Base-by-base conservation (phyloP, 2,888 invertebrate species). In the Phasia obesa region DNA sequence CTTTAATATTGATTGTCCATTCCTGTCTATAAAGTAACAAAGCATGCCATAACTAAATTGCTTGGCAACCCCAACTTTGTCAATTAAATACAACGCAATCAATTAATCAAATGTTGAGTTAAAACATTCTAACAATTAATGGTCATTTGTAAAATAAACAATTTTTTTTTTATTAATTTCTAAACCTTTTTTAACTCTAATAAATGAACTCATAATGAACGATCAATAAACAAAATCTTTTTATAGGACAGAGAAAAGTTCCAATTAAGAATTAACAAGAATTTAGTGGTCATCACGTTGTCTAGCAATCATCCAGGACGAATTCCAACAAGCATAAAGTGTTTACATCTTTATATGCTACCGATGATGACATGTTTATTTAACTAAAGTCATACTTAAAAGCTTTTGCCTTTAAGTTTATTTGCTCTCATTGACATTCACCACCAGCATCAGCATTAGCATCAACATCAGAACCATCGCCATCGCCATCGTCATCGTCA, bases 311-410 rank as follows among this genome's bases (percentile, higher is more conserved):
- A 77, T 35, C 31, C 69, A 77, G 69, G 76, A 62, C 53, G 53
- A 60, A 53, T 69, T 51, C 44, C 23, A 70, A 62, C 60, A 23
- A 62, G 51, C 69, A 53, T 62, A 53, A 53, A 70, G 23, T 62
- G 44, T 77, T 77, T 44, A 62, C 76, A 69, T 60, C 60, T 77
- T 62, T 60, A 62, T 69, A 44, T 51, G 42, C 25, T 59, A 42
- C 25, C 49, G 23, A 44, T 9, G 59, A 53, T 80, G 73, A 59
- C 59, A 67, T 74, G 49, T 80, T 80, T 69, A 74, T 69, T 80
- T 80, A 74, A 80, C 79, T 73, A 42, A 73, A 74, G 35, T 80
- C 73, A 60, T 67, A 67, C 79, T 73, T 79, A 73, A 79, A 79
- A 79, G 60, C 44, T 70, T 64, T 77, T 77, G 62, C 47, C 25